Percentiles rank a stretch among this genome's conserved stretches.
phyloP scores from a whole-genome alignment of 1,140 invertebrate species.

The Pentalonia nigronervosa region DNA sequence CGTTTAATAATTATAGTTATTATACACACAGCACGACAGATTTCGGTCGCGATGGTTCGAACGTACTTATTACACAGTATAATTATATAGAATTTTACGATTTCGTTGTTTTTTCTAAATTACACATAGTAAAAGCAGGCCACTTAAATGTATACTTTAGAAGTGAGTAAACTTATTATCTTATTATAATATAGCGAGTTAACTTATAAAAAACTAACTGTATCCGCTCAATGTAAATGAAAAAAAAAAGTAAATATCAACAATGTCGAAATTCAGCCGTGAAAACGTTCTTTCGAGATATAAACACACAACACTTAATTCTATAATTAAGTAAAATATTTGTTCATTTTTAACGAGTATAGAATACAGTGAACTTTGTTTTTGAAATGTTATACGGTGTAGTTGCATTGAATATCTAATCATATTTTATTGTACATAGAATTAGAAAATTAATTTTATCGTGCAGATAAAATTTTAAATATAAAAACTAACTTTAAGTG shows the following conservation, averaged over 20 bases:
- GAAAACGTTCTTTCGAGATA: no score
- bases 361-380: background rate
- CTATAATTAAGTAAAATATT: background rate
- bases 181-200: background rate
- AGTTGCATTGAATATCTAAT: background rate
- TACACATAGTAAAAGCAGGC: background rate
- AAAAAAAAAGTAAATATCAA: background rate
- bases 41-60: background rate
- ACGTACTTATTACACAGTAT: background rate
- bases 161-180: background rate
- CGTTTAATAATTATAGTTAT: background rate
- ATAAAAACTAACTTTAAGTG: background rate
- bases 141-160: background rate
- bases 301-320: background rate
- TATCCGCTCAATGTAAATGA: background rate
- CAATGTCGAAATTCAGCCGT: background rate
- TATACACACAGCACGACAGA: background rate
- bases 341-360: background rate
- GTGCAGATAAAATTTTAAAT: background rate
- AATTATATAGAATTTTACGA: background rate
- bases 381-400: background rate
- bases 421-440: background rate
- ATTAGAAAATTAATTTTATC: slow-evolving; percentile 4
- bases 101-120: no score
- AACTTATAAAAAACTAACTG: background rate